These are phyloP conservation scores for Bombus terrestris DNA, from an alignment of 1,140 invertebrate genomes.

Conservation along the genomic window DNA sequence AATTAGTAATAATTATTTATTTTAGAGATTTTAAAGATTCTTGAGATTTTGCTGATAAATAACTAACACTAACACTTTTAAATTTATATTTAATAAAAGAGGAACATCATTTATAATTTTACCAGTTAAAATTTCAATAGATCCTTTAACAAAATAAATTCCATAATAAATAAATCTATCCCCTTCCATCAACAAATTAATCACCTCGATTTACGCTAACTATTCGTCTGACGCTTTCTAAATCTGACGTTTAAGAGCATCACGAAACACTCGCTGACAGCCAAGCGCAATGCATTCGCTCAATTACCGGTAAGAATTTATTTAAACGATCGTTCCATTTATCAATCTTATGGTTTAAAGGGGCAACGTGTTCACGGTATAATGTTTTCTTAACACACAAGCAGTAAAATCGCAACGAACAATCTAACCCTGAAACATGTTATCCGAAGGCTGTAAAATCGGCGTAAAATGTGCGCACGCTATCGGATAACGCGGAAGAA, in stretches of 20 bases:
- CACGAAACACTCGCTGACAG: not conserved
- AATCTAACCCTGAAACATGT: not conserved
- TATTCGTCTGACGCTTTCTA: not conserved
- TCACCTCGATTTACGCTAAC: not conserved
- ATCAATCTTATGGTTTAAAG: not conserved
- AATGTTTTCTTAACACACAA: no score
- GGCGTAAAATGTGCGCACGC: not conserved
- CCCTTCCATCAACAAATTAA: not conserved
- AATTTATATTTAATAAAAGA: no score
- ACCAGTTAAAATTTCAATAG: no score
- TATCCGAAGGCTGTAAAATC: not conserved
- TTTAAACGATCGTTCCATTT: not conserved
- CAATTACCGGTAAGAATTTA: not conserved
- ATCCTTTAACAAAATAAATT: no score
- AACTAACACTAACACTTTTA: no score
- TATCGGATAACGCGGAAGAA: not conserved
- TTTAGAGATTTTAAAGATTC: no score
- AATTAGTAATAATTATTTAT: no score
- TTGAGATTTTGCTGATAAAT: no score
- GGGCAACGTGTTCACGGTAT: not conserved
- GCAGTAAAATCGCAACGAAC: not conserved
- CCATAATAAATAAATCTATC: not conserved
- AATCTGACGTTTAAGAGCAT: not conserved
- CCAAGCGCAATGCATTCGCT: not conserved
- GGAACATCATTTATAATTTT: no score